Base-by-base conservation (phyloP, 2,888 invertebrate species). In the Oligia latruncula region DNA sequence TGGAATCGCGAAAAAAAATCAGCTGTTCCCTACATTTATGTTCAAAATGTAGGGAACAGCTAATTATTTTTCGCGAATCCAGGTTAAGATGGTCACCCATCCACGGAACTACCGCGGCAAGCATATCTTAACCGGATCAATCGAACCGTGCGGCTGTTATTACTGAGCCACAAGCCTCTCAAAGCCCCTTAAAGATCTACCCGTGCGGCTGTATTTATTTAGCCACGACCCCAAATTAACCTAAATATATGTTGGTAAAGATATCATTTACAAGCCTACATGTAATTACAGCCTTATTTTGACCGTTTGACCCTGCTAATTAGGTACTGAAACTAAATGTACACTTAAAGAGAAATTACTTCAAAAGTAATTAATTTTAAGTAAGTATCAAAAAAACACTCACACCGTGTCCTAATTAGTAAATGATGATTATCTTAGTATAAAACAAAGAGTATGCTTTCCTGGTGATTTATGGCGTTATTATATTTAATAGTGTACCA, bases 321-420 rank as follows among this genome's bases (percentile, higher is more conserved):
- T 73, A 29, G 29, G 29, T 29, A 81, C 60, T 55, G 2, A 76
- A 58, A 55, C 73, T 67, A 79, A 82, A 87, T n/a, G 81, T 77
- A 83, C 79, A 83, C 68, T 86, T 77, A 88, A 84, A 80, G 77
- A 77, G 15, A 78, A 84, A 88, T 87, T 78, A 82, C 75, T 79
- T 77, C 17, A 66, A 76, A 11, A 64, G 67, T 78, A 80, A 86
- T 88, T 86, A 82, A 83, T 82, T 84, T 82, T 78, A 84, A 84
- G 79, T 74, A 87, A 84, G 79, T 74, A 87, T 71, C 43, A 60
- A 82, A 83, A 78, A 77, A 80, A 71, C n/a, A 29, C 29, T 29
- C 29, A 29, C 29, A 29, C 29, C 29, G 29, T 68, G 9, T 72
- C 15, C 74, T 77, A 83, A 84, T 89, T 88, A 78, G 78, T 78